Evolutionary conservation across 2,797 vertebrate species (phyloP).

Genomic region (Huso huso): DNA sequence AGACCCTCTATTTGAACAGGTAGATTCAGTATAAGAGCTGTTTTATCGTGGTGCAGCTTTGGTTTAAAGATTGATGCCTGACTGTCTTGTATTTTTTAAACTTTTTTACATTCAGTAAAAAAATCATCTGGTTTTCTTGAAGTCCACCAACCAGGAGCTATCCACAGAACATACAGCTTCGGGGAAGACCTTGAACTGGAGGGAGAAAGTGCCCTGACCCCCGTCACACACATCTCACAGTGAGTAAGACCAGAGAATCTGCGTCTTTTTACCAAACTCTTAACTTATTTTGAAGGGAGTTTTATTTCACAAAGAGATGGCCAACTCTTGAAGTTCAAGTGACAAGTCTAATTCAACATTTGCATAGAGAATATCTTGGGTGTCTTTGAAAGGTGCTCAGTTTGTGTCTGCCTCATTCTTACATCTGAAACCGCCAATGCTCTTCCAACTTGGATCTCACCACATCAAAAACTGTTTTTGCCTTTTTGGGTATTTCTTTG

Average conservation of each 20-base stretch:
- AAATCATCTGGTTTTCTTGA: conserved; percentile 64
- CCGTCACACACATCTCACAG: conserved; percentile 83
- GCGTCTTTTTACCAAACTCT: no score
- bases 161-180: conserved; percentile 78
- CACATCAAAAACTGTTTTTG: no score
- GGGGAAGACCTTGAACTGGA: conserved; percentile 85
- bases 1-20: neutral
- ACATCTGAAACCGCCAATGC: no score
- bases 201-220: conserved; percentile 62
- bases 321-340: no score
- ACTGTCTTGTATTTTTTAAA: neutral
- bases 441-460: no score
- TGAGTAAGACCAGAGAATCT: conserved; percentile 48
- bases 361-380: no score
- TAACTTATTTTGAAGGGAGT: neutral
- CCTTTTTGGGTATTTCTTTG: no score
- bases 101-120: conserved; percentile 49
- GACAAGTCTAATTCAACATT: no score
- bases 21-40: neutral
- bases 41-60: no score
- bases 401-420: no score
- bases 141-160: conserved; percentile 46
- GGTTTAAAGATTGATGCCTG: neutral
- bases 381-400: no score
- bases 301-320: no score